A percentile compares a stretch with the other conserved stretches of the same genome.
Conservation (phyloP, 2,888 invertebrate species). For the Lasioglossum villosulum region DNA sequence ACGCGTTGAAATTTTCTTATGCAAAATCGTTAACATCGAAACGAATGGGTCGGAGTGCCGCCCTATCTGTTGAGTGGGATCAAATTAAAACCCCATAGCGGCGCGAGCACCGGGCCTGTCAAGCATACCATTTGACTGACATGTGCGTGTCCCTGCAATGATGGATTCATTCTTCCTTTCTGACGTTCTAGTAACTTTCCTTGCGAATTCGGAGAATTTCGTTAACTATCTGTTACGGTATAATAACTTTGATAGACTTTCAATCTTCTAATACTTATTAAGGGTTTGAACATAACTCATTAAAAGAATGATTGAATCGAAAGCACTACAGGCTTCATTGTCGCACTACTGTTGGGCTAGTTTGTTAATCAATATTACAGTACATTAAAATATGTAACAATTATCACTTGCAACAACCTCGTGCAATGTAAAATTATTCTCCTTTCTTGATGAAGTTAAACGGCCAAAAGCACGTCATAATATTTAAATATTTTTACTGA, state of each 20-base stretch:
- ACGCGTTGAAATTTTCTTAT: slow-evolving; percentile 32
- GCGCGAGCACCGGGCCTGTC: slow-evolving; percentile 42
- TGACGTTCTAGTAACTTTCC: slow-evolving; percentile 35
- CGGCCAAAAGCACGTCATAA: too few species aligned
- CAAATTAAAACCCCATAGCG: slow-evolving; percentile 74
- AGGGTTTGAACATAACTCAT: not conserved
- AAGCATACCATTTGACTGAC: slow-evolving; percentile 69
- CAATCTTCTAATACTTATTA: not conserved
- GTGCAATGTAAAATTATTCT: too few species aligned
- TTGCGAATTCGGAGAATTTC: not conserved
- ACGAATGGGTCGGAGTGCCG: slow-evolving; percentile 37
- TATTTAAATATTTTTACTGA: too few species aligned
- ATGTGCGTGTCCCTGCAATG: slow-evolving; percentile 75
- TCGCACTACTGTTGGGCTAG: not conserved
- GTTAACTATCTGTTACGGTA: not conserved
- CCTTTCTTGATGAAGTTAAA: too few species aligned
- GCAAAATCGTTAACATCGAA: slow-evolving; percentile 32
- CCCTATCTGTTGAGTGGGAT: slow-evolving; percentile 70
- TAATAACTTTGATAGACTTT: not conserved
- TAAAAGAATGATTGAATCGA: not conserved
- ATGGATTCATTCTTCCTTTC: slow-evolving; percentile 72
- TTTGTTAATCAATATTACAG: not conserved
- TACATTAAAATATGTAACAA: not conserved
- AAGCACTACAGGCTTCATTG: not conserved
- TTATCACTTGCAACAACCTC: too few species aligned